phyloP scores from a whole-genome alignment of 2,888 invertebrate species.

The Meandrusa payeni region DNA sequence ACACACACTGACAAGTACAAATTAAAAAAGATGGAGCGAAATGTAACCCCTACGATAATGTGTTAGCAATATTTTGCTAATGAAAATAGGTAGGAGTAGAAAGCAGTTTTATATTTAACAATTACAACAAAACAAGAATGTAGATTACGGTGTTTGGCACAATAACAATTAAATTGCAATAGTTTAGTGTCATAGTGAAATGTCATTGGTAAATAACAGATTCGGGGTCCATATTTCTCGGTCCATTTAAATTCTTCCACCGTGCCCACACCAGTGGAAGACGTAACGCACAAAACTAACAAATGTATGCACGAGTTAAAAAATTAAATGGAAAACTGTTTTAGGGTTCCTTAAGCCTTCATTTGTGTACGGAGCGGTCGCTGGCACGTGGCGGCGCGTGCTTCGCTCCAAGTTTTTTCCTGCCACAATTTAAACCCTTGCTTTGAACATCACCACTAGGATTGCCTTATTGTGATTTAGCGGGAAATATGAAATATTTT shows the following conservation, averaged over 20 bases:
- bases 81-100: too few species aligned
- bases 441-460: conserved; percentile 18
- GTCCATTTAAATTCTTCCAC: conserved; percentile 47
- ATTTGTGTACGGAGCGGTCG: conserved; percentile 69
- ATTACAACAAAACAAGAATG: too few species aligned
- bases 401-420: conserved; percentile 36
- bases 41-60: too few species aligned
- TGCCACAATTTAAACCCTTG: conserved; percentile 34
- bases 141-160: too few species aligned
- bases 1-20: too few species aligned
- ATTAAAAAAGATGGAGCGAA: too few species aligned
- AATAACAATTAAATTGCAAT: too few species aligned
- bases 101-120: too few species aligned
- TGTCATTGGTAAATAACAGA: too few species aligned
- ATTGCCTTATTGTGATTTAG: conserved; percentile 9
- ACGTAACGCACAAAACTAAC: conserved; percentile 60
- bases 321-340: conserved; percentile 49
- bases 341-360: conserved; percentile 61
- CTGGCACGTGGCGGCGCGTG: conserved; percentile 64
- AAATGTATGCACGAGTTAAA: conserved; percentile 70
- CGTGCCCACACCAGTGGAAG: conserved; percentile 35
- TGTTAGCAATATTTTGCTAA: too few species aligned
- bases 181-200: too few species aligned
- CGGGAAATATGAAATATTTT: conserved; percentile 4
- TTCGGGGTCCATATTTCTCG: conserved; percentile 18